A percentile compares a stretch with the other conserved stretches of the same genome.
phyloP scores from a whole-genome alignment of 2,888 invertebrate genomes.

The Platycnemis pennipes region DNA sequence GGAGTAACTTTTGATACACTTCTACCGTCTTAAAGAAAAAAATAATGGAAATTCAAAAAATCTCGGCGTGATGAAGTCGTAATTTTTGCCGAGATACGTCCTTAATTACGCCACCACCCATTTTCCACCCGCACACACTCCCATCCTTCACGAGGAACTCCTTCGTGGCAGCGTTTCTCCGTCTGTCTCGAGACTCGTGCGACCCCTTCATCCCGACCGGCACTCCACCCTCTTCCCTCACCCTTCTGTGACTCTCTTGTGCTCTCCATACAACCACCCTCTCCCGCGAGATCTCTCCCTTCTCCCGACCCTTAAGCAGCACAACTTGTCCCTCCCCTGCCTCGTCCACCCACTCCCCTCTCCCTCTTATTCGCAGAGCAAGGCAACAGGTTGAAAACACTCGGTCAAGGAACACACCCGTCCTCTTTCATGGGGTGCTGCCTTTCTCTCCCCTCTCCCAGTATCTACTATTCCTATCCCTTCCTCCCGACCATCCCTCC shows the following conservation, averaged over 20 bases:
- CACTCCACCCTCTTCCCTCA: background rate
- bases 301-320: background rate
- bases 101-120: slow-evolving; percentile 45
- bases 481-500: background rate
- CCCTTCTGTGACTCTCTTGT: background rate
- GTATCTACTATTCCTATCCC: background rate
- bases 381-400: slow-evolving; percentile 64
- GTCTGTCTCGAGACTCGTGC: background rate
- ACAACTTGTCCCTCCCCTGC: background rate
- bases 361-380: background rate
- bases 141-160: background rate
- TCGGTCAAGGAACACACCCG: slow-evolving; percentile 47
- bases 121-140: background rate
- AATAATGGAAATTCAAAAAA: too few species aligned
- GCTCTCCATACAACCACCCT: background rate
- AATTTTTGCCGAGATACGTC: slow-evolving; percentile 33
- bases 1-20: slow-evolving; percentile 45
- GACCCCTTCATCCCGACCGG: background rate
- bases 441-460: background rate
- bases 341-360: background rate
- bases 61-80: background rate
- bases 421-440: slow-evolving; percentile 14
- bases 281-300: background rate
- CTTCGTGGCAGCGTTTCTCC: slow-evolving; percentile 20
- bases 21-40: background rate